These are phyloP conservation scores for Rhopilema esculentum DNA, from an alignment of 30 jellyfish, hydroid and myxozoan genomes.

Conservation along the genomic window DNA sequence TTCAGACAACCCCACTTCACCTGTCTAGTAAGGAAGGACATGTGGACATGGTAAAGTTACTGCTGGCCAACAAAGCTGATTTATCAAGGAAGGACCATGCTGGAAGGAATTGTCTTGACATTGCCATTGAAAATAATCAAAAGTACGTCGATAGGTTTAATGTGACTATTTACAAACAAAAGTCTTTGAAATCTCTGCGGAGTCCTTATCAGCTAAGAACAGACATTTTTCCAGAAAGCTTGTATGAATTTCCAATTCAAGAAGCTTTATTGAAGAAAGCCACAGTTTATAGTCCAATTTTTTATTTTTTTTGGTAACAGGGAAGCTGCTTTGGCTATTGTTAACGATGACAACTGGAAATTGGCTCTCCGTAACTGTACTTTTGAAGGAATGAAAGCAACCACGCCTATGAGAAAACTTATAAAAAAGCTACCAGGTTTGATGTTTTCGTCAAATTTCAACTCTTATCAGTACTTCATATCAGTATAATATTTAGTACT, in stretches of 20 bases:
- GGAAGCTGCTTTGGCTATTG: slow-evolving; percentile 77
- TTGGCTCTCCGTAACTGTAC: slow-evolving; percentile 73
- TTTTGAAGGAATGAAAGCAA: slow-evolving; percentile 62
- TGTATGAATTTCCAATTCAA: too few species aligned
- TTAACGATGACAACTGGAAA: slow-evolving; percentile 81
- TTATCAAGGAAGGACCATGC: slow-evolving; percentile 87
- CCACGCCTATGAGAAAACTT: slow-evolving; percentile 80
- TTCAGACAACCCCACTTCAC: slow-evolving; percentile 94
- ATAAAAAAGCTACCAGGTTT: slow-evolving; percentile 79
- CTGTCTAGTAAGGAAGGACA: slow-evolving; percentile 98
- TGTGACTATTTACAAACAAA: too few species aligned
- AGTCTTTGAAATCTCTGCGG: too few species aligned
- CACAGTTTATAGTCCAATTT: too few species aligned
- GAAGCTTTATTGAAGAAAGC: too few species aligned
- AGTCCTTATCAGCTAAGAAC: too few species aligned
- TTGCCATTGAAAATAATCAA: slow-evolving; percentile 97
- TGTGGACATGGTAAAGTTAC: slow-evolving; percentile 89
- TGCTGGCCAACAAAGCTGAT: slow-evolving; percentile 92
- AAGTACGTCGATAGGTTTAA: slow-evolving; percentile 26
- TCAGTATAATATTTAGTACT: too few species aligned
- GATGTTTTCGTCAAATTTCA: neutral
- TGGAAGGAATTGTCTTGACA: slow-evolving; percentile 96
- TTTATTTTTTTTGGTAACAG: slow-evolving; percentile 25
- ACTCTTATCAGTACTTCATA: too few species aligned
- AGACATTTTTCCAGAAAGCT: too few species aligned